phyloP scores from a whole-genome alignment of 2,113 vertebrate genomes.

The Mobula birostris region DNA sequence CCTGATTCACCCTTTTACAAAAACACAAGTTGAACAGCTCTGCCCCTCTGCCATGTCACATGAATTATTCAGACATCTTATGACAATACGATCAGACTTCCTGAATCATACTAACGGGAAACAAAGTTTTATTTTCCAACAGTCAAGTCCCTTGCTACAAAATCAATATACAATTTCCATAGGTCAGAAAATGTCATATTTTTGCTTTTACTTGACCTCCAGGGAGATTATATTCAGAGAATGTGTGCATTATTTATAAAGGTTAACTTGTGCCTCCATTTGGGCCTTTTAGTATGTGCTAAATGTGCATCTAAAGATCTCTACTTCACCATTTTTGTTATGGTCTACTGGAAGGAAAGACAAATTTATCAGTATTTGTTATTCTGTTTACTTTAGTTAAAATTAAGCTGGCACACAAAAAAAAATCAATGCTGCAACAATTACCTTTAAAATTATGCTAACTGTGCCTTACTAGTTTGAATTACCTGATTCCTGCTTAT shows the following conservation, averaged over 20 bases:
- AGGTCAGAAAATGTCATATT: constrained; percentile 24
- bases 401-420: background rate
- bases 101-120: constrained; percentile 30
- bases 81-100: constrained; percentile 33
- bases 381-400: background rate
- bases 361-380: background rate
- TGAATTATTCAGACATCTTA: constrained; percentile 32
- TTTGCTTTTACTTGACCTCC: constrained; percentile 35
- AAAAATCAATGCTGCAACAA: background rate
- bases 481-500: background rate
- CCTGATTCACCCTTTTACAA: background rate
- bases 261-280: constrained; percentile 21
- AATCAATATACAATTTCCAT: constrained; percentile 27
- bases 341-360: background rate
- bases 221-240: constrained; percentile 27
- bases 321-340: background rate
- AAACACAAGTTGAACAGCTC: background rate
- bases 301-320: background rate
- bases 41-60: background rate
- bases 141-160: constrained; percentile 1
- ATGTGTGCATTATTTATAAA: constrained; percentile 33
- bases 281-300: background rate
- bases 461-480: background rate
- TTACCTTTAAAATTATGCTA: background rate
- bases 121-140: constrained; percentile 34